phyloP scores from a whole-genome alignment of 2,797 vertebrate species.

The Falco berigora region DNA sequence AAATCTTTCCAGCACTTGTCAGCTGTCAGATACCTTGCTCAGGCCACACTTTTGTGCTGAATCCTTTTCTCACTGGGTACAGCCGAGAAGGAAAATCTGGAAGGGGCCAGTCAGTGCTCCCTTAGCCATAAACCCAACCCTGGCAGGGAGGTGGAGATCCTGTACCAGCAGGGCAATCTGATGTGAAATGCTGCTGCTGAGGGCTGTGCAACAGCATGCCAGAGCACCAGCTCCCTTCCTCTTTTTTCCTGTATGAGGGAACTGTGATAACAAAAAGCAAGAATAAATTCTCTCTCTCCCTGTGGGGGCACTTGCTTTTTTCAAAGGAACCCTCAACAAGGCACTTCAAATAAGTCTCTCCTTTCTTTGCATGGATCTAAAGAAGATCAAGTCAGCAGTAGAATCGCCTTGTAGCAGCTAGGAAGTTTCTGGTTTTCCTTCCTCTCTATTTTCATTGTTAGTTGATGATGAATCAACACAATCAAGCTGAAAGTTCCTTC shows the following conservation, averaged over 20 bases:
- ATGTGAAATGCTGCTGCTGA: not conserved
- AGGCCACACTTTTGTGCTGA: not conserved
- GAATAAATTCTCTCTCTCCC: not conserved
- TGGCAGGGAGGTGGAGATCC: not conserved
- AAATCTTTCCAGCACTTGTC: not conserved
- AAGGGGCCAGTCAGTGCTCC: not conserved
- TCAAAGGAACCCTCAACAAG: not conserved
- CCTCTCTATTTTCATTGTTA: not conserved
- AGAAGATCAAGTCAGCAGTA: not conserved
- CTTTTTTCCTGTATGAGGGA: not conserved
- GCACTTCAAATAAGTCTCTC: not conserved
- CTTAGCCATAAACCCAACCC: not conserved
- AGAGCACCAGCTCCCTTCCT: not conserved
- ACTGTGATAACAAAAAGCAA: not conserved
- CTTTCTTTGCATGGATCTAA: not conserved
- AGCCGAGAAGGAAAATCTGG: not conserved
- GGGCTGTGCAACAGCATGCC: fast-evolving
- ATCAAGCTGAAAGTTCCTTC: not conserved
- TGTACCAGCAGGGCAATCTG: not conserved
- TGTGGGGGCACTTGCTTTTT: not conserved
- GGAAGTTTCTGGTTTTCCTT: not conserved
- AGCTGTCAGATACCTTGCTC: not conserved
- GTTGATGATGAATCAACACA: not conserved
- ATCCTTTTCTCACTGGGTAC: not conserved
- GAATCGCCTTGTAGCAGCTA: not conserved